phyloP scores from a whole-genome alignment of 2,888 invertebrate species.

The Beris chalybata region DNA sequence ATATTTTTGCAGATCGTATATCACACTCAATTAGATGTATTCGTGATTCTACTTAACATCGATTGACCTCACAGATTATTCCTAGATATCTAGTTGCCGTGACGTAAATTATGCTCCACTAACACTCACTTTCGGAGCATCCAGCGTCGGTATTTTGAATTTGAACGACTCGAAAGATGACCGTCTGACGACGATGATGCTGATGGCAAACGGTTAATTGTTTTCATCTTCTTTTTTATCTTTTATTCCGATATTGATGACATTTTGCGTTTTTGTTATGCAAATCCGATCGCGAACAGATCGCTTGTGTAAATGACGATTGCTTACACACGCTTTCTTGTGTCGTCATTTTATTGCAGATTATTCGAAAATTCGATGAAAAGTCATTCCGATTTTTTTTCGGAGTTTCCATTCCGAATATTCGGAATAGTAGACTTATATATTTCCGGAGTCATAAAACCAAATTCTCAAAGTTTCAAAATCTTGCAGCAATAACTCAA shows the following conservation, averaged over 20 bases:
- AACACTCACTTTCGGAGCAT: constrained; percentile 27
- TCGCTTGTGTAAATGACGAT: constrained; percentile 8
- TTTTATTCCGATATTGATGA: constrained; percentile 13
- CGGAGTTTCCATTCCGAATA: neutral
- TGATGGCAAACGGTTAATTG: constrained; percentile 24
- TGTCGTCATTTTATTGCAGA: neutral
- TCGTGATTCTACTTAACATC: constrained; percentile 60
- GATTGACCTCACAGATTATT: constrained; percentile 58
- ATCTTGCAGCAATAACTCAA: too few species aligned
- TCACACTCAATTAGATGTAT: constrained; percentile 57
- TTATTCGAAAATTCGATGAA: neutral
- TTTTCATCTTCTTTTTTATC: constrained; percentile 12
- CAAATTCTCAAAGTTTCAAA: too few species aligned
- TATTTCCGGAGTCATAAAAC: neutral
- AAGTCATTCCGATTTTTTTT: neutral
- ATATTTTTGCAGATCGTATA: constrained; percentile 45
- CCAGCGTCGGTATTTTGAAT: constrained; percentile 21
- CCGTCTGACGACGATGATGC: constrained; percentile 21
- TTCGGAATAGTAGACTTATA: neutral
- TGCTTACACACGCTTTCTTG: neutral
- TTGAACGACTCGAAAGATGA: constrained; percentile 13
- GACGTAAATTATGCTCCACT: constrained; percentile 51
- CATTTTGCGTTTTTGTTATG: constrained; percentile 24
- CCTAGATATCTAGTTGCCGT: constrained; percentile 46
- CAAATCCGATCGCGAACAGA: constrained; percentile 9